phyloP scores from a whole-genome alignment of 2,888 invertebrate species.

The Xanthostigma xanthostigma region DNA sequence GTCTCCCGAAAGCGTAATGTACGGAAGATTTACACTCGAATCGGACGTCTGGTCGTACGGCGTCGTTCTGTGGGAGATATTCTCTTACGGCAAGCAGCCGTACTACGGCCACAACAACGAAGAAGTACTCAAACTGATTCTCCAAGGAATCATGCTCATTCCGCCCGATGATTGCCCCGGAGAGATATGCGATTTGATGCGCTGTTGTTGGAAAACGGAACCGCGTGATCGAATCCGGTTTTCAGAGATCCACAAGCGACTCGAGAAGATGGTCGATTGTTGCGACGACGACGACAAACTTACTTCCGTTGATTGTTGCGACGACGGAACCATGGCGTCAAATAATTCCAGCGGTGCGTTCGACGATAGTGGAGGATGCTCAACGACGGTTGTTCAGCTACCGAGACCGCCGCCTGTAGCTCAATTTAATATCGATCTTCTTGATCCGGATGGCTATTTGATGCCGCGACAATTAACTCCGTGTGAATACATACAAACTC shows the following conservation, averaged over 20 bases:
- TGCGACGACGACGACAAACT: conserved; percentile 12
- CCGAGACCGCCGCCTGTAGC: conserved; percentile 41
- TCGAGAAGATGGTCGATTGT: conserved; percentile 32
- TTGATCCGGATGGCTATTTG: conserved; percentile 54
- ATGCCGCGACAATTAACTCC: conserved; percentile 34
- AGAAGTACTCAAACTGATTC: conserved; percentile 65
- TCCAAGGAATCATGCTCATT: conserved; percentile 63
- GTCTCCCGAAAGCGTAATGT: conserved; percentile 84
- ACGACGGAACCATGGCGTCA: conserved; percentile 3
- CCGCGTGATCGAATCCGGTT: conserved; percentile 63
- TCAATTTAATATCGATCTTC: conserved; percentile 28
- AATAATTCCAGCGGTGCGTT: conserved; percentile 5
- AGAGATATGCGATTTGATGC: conserved; percentile 59
- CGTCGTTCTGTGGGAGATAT: conserved; percentile 88
- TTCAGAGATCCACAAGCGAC: conserved; percentile 47
- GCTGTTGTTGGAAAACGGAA: conserved; percentile 66
- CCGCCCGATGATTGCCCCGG: conserved; percentile 66
- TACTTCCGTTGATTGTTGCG: conserved; percentile 22
- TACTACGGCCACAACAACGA: conserved; percentile 84
- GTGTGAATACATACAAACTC: conserved; percentile 26
- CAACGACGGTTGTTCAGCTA: conserved; percentile 13
- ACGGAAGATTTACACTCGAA: conserved; percentile 77
- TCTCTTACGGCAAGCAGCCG: conserved; percentile 82
- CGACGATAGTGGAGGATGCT: no score
- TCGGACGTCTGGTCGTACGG: conserved; percentile 91